phyloP scores from a whole-genome alignment of 2,797 vertebrate genomes.

The Esox lucius region DNA sequence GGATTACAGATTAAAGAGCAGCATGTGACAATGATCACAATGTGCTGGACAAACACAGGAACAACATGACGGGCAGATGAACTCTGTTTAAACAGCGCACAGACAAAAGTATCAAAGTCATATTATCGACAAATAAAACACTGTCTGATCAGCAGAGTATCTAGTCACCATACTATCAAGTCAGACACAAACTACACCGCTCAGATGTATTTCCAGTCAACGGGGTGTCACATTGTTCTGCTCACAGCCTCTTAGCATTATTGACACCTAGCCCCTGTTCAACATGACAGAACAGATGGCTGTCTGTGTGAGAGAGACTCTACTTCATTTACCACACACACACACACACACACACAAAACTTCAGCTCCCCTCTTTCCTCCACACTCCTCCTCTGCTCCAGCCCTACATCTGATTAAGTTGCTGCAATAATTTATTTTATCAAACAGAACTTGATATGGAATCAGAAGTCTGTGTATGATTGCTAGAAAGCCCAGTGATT shows the following conservation, averaged over 20 bases:
- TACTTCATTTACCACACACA: no score
- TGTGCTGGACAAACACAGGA: slow-evolving; percentile 44
- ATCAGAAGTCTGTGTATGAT: slow-evolving; percentile 36
- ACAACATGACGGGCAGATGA: slow-evolving; percentile 6
- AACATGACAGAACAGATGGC: slow-evolving; percentile 31
- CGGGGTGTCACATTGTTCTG: slow-evolving; percentile 16
- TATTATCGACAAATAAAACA: neutral
- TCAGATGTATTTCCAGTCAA: slow-evolving; percentile 40
- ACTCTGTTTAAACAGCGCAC: slow-evolving; percentile 48
- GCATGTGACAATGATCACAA: slow-evolving; percentile 31
- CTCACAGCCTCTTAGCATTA: slow-evolving; percentile 30
- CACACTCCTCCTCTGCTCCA: slow-evolving; percentile 17
- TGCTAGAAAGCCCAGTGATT: slow-evolving; percentile 37
- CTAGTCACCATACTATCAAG: neutral
- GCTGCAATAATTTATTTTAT: slow-evolving; percentile 51
- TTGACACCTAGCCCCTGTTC: slow-evolving; percentile 1
- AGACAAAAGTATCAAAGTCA: slow-evolving; percentile 39
- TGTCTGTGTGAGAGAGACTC: slow-evolving; percentile 18
- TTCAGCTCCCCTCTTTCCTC: neutral
- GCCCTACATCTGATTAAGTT: slow-evolving; percentile 34
- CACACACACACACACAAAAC: neutral
- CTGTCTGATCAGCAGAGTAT: neutral
- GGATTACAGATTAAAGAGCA: slow-evolving; percentile 36
- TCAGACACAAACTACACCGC: slow-evolving; percentile 27
- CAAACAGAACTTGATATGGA: slow-evolving; percentile 53